Percentiles rank a stretch among this genome's conserved stretches.
Evolutionary conservation across 92 coral and sea anemone genomes (phyloP).

Genomic region (Porites cylindrica): DNA sequence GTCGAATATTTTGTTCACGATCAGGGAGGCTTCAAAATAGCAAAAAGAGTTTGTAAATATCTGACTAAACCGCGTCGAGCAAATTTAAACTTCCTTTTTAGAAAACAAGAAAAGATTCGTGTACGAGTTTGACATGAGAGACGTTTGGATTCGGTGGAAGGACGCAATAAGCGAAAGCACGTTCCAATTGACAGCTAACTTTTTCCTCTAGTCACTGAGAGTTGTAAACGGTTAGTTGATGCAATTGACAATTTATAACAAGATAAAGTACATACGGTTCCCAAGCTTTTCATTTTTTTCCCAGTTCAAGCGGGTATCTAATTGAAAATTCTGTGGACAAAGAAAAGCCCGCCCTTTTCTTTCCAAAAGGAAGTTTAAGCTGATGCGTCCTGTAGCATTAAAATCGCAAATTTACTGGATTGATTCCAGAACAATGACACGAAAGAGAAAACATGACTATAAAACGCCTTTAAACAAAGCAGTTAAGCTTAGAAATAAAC

Average conservation of each 20-base stretch:
- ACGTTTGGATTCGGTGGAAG: too few relatives aligned
- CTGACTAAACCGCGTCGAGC: background rate
- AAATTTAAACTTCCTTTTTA: constrained; percentile 13
- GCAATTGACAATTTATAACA: background rate
- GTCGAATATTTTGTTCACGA: background rate
- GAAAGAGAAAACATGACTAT: constrained; percentile 18
- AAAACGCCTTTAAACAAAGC: constrained; percentile 15
- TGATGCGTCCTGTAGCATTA: background rate
- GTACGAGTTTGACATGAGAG: background rate
- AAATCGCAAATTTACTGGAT: constrained; percentile 5
- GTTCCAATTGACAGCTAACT: too few relatives aligned
- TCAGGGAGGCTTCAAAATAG: background rate
- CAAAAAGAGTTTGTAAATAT: constrained; percentile 15
- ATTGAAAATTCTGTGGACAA: background rate
- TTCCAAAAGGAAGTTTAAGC: constrained; percentile 25
- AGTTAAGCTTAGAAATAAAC: background rate
- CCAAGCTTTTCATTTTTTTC: background rate
- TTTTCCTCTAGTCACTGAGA: too few relatives aligned
- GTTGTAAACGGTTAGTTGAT: too few relatives aligned
- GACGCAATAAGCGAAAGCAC: background rate
- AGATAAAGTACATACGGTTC: background rate
- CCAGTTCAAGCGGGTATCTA: background rate
- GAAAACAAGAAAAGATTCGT: background rate
- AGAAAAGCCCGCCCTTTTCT: constrained; percentile 3
- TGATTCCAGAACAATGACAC: constrained; percentile 3